Evolutionary conservation across 2,113 vertebrate species (phyloP).

Genomic region (Lepisosteus osseus): DNA sequence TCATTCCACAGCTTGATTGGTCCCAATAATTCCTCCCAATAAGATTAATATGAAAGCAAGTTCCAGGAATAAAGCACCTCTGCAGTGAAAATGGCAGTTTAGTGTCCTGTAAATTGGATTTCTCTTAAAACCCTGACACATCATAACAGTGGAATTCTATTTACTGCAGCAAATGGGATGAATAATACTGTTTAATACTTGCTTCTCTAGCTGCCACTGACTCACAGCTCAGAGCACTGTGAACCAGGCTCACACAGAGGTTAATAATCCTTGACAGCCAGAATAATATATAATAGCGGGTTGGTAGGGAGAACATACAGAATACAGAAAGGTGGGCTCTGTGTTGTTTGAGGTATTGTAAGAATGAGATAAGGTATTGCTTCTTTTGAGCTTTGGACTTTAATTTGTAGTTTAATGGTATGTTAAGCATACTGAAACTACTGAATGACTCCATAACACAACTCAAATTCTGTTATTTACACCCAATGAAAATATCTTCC

Average conservation of each 20-base stretch:
- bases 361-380: too few relatives aligned
- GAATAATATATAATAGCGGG: slow-evolving; percentile 30
- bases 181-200: slow-evolving; percentile 78
- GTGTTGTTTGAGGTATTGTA: not conserved
- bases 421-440: too few relatives aligned
- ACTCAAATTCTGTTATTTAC: too few relatives aligned
- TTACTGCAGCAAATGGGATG: slow-evolving; percentile 69
- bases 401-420: too few relatives aligned
- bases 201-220: slow-evolving; percentile 43
- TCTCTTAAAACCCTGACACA: slow-evolving; percentile 74
- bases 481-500: too few relatives aligned
- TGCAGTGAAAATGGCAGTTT: slow-evolving; percentile 57
- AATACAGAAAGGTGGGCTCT: not conserved
- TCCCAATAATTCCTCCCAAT: slow-evolving; percentile 69
- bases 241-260: slow-evolving; percentile 67
- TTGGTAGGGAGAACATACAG: not conserved
- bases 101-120: slow-evolving; percentile 70
- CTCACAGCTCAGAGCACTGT: slow-evolving; percentile 44
- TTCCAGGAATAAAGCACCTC: slow-evolving; percentile 72
- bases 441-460: too few relatives aligned
- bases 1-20: slow-evolving; percentile 64
- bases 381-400: too few relatives aligned
- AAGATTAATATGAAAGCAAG: slow-evolving; percentile 66
- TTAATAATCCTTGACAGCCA: slow-evolving; percentile 70
- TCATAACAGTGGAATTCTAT: slow-evolving; percentile 79